Base-by-base conservation (phyloP, 2,797 vertebrate species). In the Halcyon chelicuti region DNA sequence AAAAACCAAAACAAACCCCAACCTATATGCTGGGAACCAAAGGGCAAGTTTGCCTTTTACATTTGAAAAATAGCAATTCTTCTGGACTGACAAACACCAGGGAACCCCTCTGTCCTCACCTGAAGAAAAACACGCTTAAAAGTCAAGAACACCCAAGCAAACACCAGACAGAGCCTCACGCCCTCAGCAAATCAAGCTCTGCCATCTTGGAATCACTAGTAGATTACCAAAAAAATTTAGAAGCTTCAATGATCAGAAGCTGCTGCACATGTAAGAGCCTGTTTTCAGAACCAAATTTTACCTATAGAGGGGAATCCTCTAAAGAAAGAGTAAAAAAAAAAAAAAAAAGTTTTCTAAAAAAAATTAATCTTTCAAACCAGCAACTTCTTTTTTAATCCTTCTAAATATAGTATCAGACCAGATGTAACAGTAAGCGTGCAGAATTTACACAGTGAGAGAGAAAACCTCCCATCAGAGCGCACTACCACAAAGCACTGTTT, bases 221-320 rank as follows among this genome's bases (percentile, higher is more conserved):
- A 2, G 4, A 60, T 10, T 22, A 33, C 2, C 6, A 61, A 37
- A 58, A 44, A 33, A 47, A 14, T 12, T 60, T 35, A 89, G 47
- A 66, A 73, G 29, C 29, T 37, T 47, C 26, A 67, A 46, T 29
- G 49, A 77, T 28, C 21, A 77, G 29, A 86, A 88, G 35, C 17
- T 1, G 1, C 1, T 18, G 9, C 49, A 62, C 17, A 33, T 0
- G 1, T n/a, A 95, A 95, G 18, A 88, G 22, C 9, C 1, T 0
- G 19, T 65, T 35, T 67, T 73, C 31, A 35, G 28, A 76, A 68
- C 3, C 2, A 19, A n/a, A 16, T 73, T 73, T 60, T 25, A 94
- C 28, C 22, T 19, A 6, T 29, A 17, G 28, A 91, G 6, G 22
- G 6, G 19, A 76, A 70, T 14, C 9, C 28, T 78, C 62, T 44